Evolutionary conservation across 2,888 invertebrate genomes (phyloP), one percentile per base, ranked within the genome.

Genomic region (Parelbella ahira): DNA sequence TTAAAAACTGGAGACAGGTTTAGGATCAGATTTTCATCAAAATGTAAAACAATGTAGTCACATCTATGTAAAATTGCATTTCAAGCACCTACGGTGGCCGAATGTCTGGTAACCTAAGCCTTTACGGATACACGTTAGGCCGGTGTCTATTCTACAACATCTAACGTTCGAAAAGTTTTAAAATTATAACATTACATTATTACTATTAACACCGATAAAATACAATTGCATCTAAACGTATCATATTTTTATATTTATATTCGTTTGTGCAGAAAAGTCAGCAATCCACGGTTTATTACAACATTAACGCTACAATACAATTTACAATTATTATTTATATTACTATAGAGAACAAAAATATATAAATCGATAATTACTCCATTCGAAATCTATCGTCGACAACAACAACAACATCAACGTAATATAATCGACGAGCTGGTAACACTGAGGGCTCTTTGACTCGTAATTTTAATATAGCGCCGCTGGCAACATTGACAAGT

Each of bases 391-490:
- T 20, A 21, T 12, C 8, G n/a, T n/a, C n/a, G n/a, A n/a, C n/a
- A n/a, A n/a, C n/a, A n/a, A n/a, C n/a, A n/a, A n/a, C n/a, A 27
- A 25, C 27, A 21, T 13, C 21, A 33, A 41, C 13, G 7, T 18
- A 15, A 15, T 34, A 23, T 21, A 47, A 56, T 47, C 37, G 49
- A 44, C 48, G 53, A 53, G 53, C 58, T 69, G 69, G 66, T 68
- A 72, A 69, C 66, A 65, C 27, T 18, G 21, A 34, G 11, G 58
- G 24, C 49, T 63, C 61, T 63, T 68, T 68, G 64, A 64, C 60
- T 63, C 60, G 54, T 53, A 51, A 7, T 33, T 41, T 33, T 32
- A 21, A 23, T 3, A 23, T 53, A 44, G 23, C 36, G 37, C 41
- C 21, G 23, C 9, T 30, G 43, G 25, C 47, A 39, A 38, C 44